Base-by-base conservation (phyloP, 2,888 invertebrate species). In the Drosophila kanekoi region DNA sequence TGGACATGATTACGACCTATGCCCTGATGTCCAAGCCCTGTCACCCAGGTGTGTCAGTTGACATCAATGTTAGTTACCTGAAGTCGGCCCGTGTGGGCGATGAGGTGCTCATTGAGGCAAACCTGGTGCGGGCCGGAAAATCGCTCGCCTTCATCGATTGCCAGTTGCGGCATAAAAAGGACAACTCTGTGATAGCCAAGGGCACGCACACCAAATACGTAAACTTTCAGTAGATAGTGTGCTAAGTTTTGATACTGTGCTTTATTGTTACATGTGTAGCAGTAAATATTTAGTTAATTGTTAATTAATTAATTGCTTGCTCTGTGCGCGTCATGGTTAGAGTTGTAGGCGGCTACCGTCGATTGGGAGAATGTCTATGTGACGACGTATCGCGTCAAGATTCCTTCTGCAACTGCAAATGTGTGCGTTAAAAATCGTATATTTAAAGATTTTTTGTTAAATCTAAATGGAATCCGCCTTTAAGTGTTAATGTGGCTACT, bases 121-220 rank as follows among this genome's bases (percentile, higher is more conserved):
- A 94, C 59, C 96, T 96, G 1, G 92, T 95, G 35, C 96, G 95
- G 91, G 93, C 94, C 44, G 98, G 98, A 2, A 95, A 94, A 81
- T 95, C 94, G 38, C 92, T 98, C 61, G 98, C 97, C 0, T 98
- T 96, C 90, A 93, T 98, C 9, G 95, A 95, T 81, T 96, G 97
- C n/a, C 95, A 96, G 81, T 93, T 98, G 1, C 94, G 93, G 54
- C 96, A 96, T 74, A 97, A 97, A 92, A 93, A 93, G 16, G 95
- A 94, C 56, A 95, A 96, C 60, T 93, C 93, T 47, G 80, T 97
- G 2, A 91, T 98, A 56, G 98, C 97, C 9, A 95, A 94, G 65
- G 98, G 97, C 45, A 94, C 94, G 67, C 98, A 98, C 90, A 97
- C 96, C 0, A 98, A 98, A 91, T 97, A 94, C 90, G 90, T 95